Evolutionary conservation across 2,888 invertebrate genomes (phyloP).

Genomic region (Eristalinus aeneus): DNA sequence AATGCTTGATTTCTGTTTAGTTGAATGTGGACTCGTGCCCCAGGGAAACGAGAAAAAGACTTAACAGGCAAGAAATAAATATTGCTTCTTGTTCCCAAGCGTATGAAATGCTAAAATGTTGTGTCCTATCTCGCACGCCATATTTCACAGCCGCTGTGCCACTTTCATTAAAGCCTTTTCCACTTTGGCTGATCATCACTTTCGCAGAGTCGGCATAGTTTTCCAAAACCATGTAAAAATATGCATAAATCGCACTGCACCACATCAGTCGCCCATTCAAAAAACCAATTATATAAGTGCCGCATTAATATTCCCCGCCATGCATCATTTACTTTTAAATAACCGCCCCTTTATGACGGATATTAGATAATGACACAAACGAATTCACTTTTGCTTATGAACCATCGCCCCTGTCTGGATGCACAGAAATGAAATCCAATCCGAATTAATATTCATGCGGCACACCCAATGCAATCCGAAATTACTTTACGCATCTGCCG

Average conservation of each 20-base stretch:
- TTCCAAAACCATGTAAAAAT: too few relatives aligned
- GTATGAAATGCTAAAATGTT: too few relatives aligned
- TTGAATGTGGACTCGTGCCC: too few relatives aligned
- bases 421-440: constrained; percentile 5
- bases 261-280: background rate
- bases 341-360: constrained; percentile 1
- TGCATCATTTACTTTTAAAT: constrained; percentile 6
- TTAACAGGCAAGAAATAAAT: too few relatives aligned
- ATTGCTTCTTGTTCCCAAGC: too few relatives aligned
- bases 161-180: too few relatives aligned
- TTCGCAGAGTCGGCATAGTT: too few relatives aligned
- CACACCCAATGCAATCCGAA: constrained; percentile 36
- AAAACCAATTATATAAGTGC: background rate
- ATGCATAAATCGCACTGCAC: background rate
- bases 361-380: constrained; percentile 29
- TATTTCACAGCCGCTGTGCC: too few relatives aligned
- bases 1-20: too few relatives aligned
- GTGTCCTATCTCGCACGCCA: too few relatives aligned
- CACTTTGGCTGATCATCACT: too few relatives aligned
- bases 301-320: constrained; percentile 28
- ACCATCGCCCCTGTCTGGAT: constrained; percentile 26
- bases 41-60: too few relatives aligned
- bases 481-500: constrained; percentile 38
- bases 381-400: constrained; percentile 35
- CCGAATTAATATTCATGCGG: constrained; percentile 59